Conservation (phyloP, 2,888 invertebrate species). For the Antitype chi region DNA sequence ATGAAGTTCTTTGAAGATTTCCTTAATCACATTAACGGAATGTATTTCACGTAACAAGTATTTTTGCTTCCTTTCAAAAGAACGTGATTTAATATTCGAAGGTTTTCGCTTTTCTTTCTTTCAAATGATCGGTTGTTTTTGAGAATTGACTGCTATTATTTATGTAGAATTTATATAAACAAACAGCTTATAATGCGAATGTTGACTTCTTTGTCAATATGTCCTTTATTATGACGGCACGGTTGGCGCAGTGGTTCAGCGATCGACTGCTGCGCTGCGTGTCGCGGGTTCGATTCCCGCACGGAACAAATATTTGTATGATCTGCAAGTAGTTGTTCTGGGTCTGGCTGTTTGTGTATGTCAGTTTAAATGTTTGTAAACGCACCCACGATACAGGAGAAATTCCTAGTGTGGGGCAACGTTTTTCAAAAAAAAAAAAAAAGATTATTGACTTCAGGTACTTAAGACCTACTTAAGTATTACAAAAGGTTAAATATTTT, state of each 20-base stretch:
- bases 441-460: conserved; percentile 1
- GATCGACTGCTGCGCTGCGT: too few relatives aligned
- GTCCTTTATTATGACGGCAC: too few relatives aligned
- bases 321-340: too few relatives aligned
- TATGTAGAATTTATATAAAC: neutral
- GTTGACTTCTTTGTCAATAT: neutral
- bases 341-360: too few relatives aligned
- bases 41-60: conserved; percentile 42
- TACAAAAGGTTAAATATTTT: neutral
- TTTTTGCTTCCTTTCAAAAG: conserved; percentile 33
- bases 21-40: conserved; percentile 56
- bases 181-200: conserved; percentile 2
- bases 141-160: neutral
- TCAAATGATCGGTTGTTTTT: conserved; percentile 19
- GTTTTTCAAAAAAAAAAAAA: too few relatives aligned
- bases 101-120: conserved; percentile 23
- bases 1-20: conserved; percentile 55
- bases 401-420: too few relatives aligned
- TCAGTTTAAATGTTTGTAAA: too few relatives aligned
- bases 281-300: too few relatives aligned
- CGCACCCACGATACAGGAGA: too few relatives aligned
- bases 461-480: neutral
- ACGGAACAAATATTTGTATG: too few relatives aligned
- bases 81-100: conserved; percentile 34
- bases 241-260: too few relatives aligned